These are phyloP conservation scores for Enoplolaimus lenunculus DNA, from an alignment of 2,888 invertebrate species.

Conservation along the genomic window DNA sequence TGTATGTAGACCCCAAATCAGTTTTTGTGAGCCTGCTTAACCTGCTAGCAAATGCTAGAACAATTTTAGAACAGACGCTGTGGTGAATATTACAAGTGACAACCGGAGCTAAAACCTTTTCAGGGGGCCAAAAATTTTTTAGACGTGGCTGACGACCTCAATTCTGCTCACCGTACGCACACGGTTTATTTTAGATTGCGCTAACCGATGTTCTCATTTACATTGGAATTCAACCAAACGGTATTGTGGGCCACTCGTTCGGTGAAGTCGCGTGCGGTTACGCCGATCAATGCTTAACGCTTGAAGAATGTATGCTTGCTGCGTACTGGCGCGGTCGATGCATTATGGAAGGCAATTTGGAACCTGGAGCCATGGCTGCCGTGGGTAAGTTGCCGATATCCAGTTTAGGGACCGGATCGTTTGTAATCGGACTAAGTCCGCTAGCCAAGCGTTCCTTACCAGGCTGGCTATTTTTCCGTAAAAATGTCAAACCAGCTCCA, in stretches of 20 bases:
- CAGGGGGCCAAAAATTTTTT: background rate
- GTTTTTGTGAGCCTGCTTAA: too few relatives aligned
- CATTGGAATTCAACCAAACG: slow-evolving; percentile 64
- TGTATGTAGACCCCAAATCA: too few relatives aligned
- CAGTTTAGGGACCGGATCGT: too few relatives aligned
- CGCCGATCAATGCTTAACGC: slow-evolving; percentile 79
- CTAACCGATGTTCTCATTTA: slow-evolving; percentile 67
- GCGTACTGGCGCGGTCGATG: slow-evolving; percentile 70
- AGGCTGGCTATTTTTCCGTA: too few relatives aligned
- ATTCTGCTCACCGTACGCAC: background rate
- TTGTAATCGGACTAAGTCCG: too few relatives aligned
- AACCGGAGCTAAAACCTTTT: too few relatives aligned
- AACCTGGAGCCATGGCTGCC: slow-evolving; percentile 63
- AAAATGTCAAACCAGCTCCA: too few relatives aligned
- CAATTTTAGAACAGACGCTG: too few relatives aligned
- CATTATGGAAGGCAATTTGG: slow-evolving; percentile 18
- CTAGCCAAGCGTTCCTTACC: too few relatives aligned
- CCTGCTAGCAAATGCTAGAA: too few relatives aligned
- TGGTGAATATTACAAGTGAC: too few relatives aligned
- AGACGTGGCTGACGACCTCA: background rate
- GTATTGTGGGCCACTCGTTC: slow-evolving; percentile 78
- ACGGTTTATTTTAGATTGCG: slow-evolving; percentile 52
- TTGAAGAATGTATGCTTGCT: slow-evolving; percentile 76
- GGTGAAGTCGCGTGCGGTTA: slow-evolving; percentile 85
- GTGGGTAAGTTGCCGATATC: slow-evolving; percentile 45